A percentile compares a stretch with the other conserved stretches of the same genome.
Conservation (phyloP, 2,888 invertebrate species). For the Anoplius nigerrimus region DNA sequence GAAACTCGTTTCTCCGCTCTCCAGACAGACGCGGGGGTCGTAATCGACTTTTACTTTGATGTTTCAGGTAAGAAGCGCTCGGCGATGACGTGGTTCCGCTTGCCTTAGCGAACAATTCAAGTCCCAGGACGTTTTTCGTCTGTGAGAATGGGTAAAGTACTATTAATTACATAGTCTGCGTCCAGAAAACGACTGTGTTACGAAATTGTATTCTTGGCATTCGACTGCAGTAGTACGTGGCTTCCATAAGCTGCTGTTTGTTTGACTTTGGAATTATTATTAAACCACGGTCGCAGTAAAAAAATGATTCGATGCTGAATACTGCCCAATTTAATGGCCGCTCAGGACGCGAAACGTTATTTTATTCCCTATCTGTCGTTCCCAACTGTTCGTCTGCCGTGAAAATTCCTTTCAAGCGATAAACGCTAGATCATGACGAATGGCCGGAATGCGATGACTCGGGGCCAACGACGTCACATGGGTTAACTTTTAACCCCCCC, state of each 20-base stretch:
- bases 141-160: neutral
- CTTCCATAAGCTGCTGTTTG: too few relatives aligned
- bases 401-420: slow-evolving; percentile 44
- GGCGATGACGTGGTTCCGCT: too few relatives aligned
- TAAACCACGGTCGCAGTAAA: too few relatives aligned
- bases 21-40: neutral
- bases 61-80: slow-evolving; percentile 12
- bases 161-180: neutral
- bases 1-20: neutral
- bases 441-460: slow-evolving; percentile 29
- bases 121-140: neutral
- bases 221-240: slow-evolving; percentile 7
- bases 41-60: neutral
- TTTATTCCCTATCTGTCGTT: too few relatives aligned
- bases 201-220: neutral
- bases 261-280: too few relatives aligned
- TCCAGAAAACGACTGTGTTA: neutral
- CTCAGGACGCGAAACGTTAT: too few relatives aligned
- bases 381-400: slow-evolving; percentile 31
- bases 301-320: too few relatives aligned
- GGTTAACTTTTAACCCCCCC: slow-evolving; percentile 64
- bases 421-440: slow-evolving; percentile 55
- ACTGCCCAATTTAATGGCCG: too few relatives aligned
- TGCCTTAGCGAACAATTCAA: too few relatives aligned
- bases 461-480: slow-evolving; percentile 39